A percentile compares a stretch with the other conserved stretches of the same genome.
phyloP scores from a whole-genome alignment of 2,113 vertebrate genomes.

The Henicopernis longicauda region DNA sequence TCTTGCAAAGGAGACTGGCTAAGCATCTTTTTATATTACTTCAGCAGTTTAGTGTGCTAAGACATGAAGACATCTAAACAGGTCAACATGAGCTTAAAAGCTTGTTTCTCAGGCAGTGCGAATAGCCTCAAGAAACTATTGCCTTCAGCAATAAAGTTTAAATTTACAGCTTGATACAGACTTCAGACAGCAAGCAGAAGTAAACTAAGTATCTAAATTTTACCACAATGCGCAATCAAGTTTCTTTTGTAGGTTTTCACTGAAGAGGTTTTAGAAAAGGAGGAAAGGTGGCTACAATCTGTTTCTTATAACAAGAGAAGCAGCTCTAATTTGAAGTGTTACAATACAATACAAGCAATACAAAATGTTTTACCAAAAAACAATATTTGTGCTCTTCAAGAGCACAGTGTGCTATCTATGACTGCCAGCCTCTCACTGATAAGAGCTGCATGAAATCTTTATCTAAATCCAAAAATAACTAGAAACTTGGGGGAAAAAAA shows the following conservation, averaged over 20 bases:
- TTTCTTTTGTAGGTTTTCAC: not conserved
- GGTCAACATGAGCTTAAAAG: not conserved
- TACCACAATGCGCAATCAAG: not conserved
- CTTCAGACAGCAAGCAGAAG: not conserved
- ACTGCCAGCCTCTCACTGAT: not conserved
- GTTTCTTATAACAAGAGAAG: not conserved
- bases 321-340: not conserved
- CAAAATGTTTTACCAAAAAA: not conserved
- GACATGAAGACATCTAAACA: not conserved
- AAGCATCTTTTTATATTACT: not conserved
- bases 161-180: not conserved
- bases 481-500: not conserved
- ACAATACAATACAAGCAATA: not conserved
- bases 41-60: not conserved
- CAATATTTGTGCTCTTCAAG: not conserved
- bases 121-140: not conserved
- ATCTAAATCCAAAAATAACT: not conserved
- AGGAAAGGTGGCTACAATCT: not conserved
- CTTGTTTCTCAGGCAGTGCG: not conserved
- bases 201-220: not conserved
- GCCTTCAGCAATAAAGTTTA: not conserved
- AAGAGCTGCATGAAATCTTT: not conserved
- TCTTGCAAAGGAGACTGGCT: not conserved
- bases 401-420: not conserved
- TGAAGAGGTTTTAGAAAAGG: not conserved